phyloP scores from a whole-genome alignment of 2,797 vertebrate genomes.

The Gymnodraco acuticeps region DNA sequence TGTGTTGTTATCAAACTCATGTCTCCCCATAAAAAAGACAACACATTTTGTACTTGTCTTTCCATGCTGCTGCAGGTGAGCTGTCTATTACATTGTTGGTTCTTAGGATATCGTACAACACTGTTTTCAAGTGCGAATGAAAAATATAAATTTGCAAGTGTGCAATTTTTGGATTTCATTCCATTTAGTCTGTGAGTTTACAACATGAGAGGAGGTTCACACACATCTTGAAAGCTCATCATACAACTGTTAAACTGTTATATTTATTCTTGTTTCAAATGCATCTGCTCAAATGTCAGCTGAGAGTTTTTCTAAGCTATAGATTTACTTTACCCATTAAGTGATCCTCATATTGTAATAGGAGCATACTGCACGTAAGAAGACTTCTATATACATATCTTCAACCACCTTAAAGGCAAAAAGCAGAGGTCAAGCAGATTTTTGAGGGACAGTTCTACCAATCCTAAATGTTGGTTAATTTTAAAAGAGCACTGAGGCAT shows the following conservation, averaged over 20 bases:
- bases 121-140: conserved; percentile 62
- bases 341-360: neutral
- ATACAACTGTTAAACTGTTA: conserved; percentile 2
- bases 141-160: conserved; percentile 75
- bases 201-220: conserved; percentile 61
- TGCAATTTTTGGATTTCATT: conserved; percentile 68
- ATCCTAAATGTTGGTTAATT: neutral
- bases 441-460: conserved; percentile 1
- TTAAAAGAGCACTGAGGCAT: neutral
- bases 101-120: conserved; percentile 64
- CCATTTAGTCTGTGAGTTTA: conserved; percentile 51
- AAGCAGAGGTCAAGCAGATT: conserved; percentile 1
- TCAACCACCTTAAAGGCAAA: neutral
- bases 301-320: neutral
- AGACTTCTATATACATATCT: neutral
- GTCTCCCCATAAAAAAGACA: conserved; percentile 44
- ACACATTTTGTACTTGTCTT: conserved; percentile 44
- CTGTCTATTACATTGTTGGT: conserved; percentile 55
- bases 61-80: conserved; percentile 44
- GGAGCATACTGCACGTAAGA: neutral
- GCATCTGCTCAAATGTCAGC: neutral
- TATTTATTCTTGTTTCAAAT: neutral
- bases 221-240: conserved; percentile 47
- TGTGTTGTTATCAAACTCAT: conserved; percentile 48
- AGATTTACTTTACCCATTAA: neutral